A percentile compares a stretch with the other conserved stretches of the same genome.
These are phyloP conservation scores for Cryptus viduatorius DNA, from an alignment of 2,888 invertebrate species.

Conservation along the genomic window DNA sequence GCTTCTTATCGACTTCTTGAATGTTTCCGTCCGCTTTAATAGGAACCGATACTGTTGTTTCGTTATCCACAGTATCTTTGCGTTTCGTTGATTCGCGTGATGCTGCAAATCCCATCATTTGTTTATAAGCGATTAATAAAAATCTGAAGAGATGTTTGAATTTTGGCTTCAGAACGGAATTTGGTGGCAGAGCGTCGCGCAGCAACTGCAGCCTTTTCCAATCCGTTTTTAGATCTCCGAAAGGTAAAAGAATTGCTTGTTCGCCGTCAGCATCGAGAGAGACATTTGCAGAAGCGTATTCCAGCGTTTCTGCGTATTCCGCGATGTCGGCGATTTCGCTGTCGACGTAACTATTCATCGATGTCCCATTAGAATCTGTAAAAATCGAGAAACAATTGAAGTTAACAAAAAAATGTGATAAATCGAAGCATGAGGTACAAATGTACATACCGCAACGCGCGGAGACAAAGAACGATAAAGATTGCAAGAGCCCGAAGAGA, in stretches of 20 bases:
- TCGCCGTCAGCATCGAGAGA: slow-evolving; percentile 59
- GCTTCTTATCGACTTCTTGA: background rate
- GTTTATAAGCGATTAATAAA: slow-evolving; percentile 71
- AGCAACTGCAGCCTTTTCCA: slow-evolving; percentile 74
- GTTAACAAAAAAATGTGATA: background rate
- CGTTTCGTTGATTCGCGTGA: background rate
- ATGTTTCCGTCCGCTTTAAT: background rate
- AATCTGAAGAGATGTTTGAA: slow-evolving; percentile 72
- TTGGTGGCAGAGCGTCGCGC: slow-evolving; percentile 70
- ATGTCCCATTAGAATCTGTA: slow-evolving; percentile 22
- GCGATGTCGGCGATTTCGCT: slow-evolving; percentile 66
- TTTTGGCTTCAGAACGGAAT: slow-evolving; percentile 70
- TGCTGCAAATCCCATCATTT: background rate
- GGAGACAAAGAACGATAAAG: slow-evolving; percentile 37
- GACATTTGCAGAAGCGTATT: slow-evolving; percentile 65
- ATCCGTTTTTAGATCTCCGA: slow-evolving; percentile 74
- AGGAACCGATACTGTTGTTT: background rate
- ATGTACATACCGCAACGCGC: slow-evolving; percentile 67
- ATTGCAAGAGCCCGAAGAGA: slow-evolving; percentile 48
- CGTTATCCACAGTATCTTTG: background rate
- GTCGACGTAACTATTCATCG: slow-evolving; percentile 58
- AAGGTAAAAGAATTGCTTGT: slow-evolving; percentile 67
- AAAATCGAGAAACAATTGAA: slow-evolving; percentile 20
- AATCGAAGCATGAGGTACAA: slow-evolving; percentile 18
- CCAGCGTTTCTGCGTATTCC: slow-evolving; percentile 44